Percentiles rank a stretch among this genome's conserved stretches.
Conservation (phyloP, 2,888 invertebrate genomes). For the Pyrrhia umbra region DNA sequence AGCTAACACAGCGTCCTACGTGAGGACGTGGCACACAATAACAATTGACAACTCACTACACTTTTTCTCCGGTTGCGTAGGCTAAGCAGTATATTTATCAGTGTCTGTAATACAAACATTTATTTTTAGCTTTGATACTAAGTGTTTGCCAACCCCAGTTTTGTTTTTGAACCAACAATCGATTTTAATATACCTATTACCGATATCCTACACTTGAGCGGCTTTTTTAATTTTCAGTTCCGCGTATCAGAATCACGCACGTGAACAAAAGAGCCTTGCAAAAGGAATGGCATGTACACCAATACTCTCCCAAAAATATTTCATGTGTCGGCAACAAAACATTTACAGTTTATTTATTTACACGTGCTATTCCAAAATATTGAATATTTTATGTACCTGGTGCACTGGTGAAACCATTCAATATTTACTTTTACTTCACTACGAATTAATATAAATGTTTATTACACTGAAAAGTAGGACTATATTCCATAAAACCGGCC, state of each 20-base stretch:
- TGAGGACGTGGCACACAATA: constrained; percentile 16
- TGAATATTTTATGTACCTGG: constrained; percentile 9
- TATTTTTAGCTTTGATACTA: neutral
- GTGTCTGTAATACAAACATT: constrained; percentile 17
- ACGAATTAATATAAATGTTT: neutral
- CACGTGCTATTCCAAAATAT: constrained; percentile 12
- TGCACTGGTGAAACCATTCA: neutral
- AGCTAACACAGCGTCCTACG: constrained; percentile 33
- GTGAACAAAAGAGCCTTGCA: constrained; percentile 39
- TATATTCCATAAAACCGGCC: too few relatives aligned
- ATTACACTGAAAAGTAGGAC: too few relatives aligned
- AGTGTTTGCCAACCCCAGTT: constrained; percentile 5
- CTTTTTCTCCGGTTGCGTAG: neutral
- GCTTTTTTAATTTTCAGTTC: constrained; percentile 40
- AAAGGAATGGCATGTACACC: constrained; percentile 29
- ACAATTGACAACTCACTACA: constrained; percentile 29
- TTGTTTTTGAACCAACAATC: constrained; percentile 23
- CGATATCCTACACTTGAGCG: constrained; percentile 27
- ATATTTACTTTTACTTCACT: neutral
- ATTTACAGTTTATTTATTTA: constrained; percentile 24
- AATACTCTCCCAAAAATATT: constrained; percentile 25
- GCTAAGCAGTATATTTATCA: neutral
- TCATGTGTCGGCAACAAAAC: constrained; percentile 24
- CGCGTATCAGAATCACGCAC: constrained; percentile 26
- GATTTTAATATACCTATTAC: constrained; percentile 47